Conservation (phyloP, 1,140 invertebrate genomes). For the Neodiprion virginianus region DNA sequence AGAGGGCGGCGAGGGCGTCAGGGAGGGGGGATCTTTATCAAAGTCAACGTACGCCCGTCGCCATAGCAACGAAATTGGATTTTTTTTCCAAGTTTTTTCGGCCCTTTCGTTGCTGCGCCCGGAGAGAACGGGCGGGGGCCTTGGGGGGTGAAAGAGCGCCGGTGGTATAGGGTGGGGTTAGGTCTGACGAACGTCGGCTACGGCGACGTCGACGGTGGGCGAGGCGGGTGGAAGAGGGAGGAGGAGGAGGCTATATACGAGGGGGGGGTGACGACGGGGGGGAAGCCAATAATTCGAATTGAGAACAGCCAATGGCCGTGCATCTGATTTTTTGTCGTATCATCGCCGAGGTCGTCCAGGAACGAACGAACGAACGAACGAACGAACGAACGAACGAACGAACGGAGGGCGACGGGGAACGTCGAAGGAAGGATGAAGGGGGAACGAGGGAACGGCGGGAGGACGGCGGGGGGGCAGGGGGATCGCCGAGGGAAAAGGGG, state of each 20-base stretch:
- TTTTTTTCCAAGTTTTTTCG: slow-evolving; percentile 62
- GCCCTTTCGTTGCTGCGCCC: slow-evolving; percentile 47
- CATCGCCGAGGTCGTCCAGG: slow-evolving; percentile 50
- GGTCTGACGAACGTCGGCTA: slow-evolving; percentile 12
- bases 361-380: neutral
- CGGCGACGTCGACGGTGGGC: slow-evolving; percentile 20
- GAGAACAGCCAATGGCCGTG: slow-evolving; percentile 62
- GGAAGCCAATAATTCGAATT: slow-evolving; percentile 63
- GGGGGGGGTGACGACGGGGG: slow-evolving; percentile 37
- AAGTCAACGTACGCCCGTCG: slow-evolving; percentile 60
- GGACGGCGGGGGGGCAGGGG: neutral
- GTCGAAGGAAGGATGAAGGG: neutral
- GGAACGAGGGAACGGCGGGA: neutral
- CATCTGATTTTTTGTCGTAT: slow-evolving; percentile 62
- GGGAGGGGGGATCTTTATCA: slow-evolving; percentile 54
- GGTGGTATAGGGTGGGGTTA: slow-evolving; percentile 24
- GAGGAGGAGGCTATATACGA: slow-evolving; percentile 31
- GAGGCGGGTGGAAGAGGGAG: slow-evolving; percentile 23
- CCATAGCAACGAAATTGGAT: slow-evolving; percentile 62
- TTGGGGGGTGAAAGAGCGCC: slow-evolving; percentile 25
- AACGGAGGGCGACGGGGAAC: slow-evolving; percentile 26
- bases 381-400: neutral
- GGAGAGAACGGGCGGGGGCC: slow-evolving; percentile 25
- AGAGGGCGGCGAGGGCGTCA: slow-evolving; percentile 35
- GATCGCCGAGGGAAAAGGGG: neutral